Base-by-base conservation (phyloP, 2,113 vertebrate genomes). In the Colistium nudipinnis region DNA sequence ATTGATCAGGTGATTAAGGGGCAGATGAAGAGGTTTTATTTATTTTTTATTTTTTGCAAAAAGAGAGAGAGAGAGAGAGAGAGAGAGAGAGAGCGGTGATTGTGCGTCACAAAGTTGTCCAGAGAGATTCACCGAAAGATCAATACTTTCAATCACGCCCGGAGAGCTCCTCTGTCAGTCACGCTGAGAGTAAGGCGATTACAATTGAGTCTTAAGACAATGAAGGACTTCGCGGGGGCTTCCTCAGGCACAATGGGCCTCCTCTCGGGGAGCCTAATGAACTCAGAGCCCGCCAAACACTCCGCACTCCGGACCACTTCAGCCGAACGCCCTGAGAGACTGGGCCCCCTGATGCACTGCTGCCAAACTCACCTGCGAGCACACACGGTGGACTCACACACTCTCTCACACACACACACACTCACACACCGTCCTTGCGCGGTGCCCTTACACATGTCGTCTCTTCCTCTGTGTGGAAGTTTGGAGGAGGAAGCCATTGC, bases 1-100 rank as follows among this genome's bases (percentile, higher is more conserved):
- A 98, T 97, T 80, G 95, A 97, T 96, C 94, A 94, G 93, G 94
- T 96, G 94, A 98, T 97, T 97, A 97, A 95, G 93, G n/a, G n/a
- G 93, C 92, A 97, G 94, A 98, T 96, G 95, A 96, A 97, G 94
- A 96, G 93, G 91, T 93, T 4, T 31, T 31, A 10, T 54, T 43
- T 78, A 36, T 55, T 22, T 55, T 55, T 54, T 52, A 94, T 92
- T 93, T 94, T n/a, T n/a, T n/a, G n/a, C n/a, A n/a, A n/a, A n/a
- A n/a, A n/a, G n/a, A n/a, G n/a, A n/a, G n/a, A n/a, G n/a, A n/a
- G n/a, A n/a, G n/a, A n/a, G n/a, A n/a, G n/a, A n/a, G n/a, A n/a
- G n/a, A n/a, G 83, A 93, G 95, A 95, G 93, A 78, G 84, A 94
- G 93, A 91, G 92, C 90, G 95, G 93, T 95, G 95, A 95, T 94